Conservation (phyloP, 2,113 vertebrate species). For the Tragelaphus buxtoni region DNA sequence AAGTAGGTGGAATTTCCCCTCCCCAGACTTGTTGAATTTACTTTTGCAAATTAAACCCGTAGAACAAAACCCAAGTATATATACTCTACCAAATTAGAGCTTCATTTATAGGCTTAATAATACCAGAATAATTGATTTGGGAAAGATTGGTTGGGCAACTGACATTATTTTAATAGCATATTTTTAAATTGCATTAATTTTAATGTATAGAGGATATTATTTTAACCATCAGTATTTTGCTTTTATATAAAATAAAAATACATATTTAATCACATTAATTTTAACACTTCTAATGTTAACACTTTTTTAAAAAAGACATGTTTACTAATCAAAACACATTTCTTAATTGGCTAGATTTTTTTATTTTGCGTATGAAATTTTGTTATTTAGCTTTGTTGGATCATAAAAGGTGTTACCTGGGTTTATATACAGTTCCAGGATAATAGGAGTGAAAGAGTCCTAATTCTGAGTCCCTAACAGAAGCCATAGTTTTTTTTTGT, state of each 20-base stretch:
- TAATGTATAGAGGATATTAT: neutral
- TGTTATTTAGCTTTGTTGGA: neutral
- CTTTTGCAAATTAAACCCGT: slow-evolving; percentile 69
- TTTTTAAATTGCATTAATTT: neutral
- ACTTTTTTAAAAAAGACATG: neutral
- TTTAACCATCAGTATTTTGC: slow-evolving; percentile 18
- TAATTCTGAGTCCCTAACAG: neutral
- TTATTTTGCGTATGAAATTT: neutral
- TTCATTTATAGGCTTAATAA: slow-evolving; percentile 32
- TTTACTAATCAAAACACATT: neutral
- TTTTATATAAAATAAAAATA: slow-evolving; percentile 6
- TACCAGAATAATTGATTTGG: slow-evolving; percentile 35
- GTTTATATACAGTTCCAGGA: neutral
- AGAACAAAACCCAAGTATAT: slow-evolving; percentile 56
- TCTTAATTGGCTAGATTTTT: slow-evolving; percentile 16
- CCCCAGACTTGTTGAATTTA: slow-evolving; percentile 71
- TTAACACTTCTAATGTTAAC: slow-evolving; percentile 28
- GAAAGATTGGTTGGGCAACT: neutral
- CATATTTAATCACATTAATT: slow-evolving; percentile 11
- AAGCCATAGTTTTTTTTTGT: neutral
- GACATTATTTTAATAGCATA: neutral
- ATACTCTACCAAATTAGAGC: slow-evolving; percentile 35
- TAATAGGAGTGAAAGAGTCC: neutral
- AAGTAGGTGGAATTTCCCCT: slow-evolving; percentile 89
- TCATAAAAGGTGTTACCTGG: slow-evolving; percentile 6